Percentiles rank a stretch among this genome's conserved stretches.
These are phyloP conservation scores for Paraescarpia echinospica DNA, from an alignment of 1,140 invertebrate genomes.

Conservation along the genomic window DNA sequence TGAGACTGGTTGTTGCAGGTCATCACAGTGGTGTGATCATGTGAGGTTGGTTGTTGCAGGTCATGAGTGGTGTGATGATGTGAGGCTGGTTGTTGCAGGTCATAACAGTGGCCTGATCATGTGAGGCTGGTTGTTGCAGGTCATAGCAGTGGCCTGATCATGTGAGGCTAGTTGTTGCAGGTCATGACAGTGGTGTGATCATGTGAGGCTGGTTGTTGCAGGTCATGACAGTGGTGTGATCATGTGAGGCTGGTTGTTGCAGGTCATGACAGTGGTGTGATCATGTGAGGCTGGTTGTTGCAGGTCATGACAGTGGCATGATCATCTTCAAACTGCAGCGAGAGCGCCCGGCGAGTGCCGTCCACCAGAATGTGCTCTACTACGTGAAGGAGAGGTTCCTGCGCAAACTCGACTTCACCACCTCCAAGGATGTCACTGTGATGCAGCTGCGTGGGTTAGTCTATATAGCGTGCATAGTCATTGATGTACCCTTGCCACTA, in stretches of 20 bases:
- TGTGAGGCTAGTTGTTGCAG: neutral
- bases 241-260: no score
- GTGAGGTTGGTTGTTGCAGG: neutral
- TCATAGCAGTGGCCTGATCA: no score
- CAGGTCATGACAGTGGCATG: constrained; percentile 95
- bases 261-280: no score
- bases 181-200: neutral
- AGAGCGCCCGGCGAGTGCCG: constrained; percentile 92
- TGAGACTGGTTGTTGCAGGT: neutral
- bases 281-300: constrained; percentile 41
- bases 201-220: no score
- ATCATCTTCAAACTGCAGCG: constrained; percentile 84
- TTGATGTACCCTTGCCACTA: neutral
- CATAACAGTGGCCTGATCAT: neutral
- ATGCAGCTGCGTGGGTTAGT: constrained; percentile 85
- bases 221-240: no score
- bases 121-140: neutral
- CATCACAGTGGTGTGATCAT: neutral
- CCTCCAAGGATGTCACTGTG: constrained; percentile 87
- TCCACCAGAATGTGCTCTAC: constrained; percentile 90
- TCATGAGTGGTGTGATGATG: no score
- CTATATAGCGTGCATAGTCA: neutral
- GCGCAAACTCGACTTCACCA: constrained; percentile 88
- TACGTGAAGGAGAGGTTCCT: constrained; percentile 94
- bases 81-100: no score